A percentile compares a stretch with the other conserved stretches of the same genome.
These are phyloP conservation scores for Orientallactaga sibirica DNA, from an alignment of 2,797 vertebrate genomes.

Conservation along the genomic window DNA sequence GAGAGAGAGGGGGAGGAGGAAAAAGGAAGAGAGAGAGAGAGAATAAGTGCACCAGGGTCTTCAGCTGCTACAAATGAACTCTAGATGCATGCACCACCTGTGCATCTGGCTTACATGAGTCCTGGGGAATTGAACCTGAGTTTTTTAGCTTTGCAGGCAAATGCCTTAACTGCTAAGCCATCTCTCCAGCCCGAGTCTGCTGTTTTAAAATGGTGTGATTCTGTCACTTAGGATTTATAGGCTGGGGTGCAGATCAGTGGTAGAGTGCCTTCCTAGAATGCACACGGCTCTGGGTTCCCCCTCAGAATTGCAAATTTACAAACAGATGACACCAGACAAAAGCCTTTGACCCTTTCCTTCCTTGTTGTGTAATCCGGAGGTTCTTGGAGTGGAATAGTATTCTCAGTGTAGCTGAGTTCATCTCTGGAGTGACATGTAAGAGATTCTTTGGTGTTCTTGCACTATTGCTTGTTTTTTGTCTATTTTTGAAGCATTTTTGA, in stretches of 20 bases:
- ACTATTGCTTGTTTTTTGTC: background rate
- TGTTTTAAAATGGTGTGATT: background rate
- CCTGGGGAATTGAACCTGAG: too few species aligned
- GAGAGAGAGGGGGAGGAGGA: too few species aligned
- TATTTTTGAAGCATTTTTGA: background rate
- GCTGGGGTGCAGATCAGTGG: background rate
- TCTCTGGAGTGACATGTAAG: background rate
- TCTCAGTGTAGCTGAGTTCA: background rate
- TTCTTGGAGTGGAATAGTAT: background rate
- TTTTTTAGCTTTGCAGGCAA: too few species aligned
- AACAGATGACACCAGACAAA: background rate
- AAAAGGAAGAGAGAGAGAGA: too few species aligned
- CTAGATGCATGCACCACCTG: too few species aligned
- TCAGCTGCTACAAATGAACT: too few species aligned
- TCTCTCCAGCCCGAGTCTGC: background rate
- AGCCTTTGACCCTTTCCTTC: background rate
- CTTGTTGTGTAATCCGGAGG: background rate
- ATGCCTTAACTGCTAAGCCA: too few species aligned
- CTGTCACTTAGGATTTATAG: background rate
- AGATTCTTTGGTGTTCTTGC: background rate
- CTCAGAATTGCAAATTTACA: background rate
- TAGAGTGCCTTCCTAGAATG: background rate
- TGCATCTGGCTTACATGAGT: too few species aligned
- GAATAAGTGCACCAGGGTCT: too few species aligned
- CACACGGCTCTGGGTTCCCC: background rate